These are phyloP conservation scores for Passer montanus DNA, from an alignment of 2,113 vertebrate species.

Conservation along the genomic window DNA sequence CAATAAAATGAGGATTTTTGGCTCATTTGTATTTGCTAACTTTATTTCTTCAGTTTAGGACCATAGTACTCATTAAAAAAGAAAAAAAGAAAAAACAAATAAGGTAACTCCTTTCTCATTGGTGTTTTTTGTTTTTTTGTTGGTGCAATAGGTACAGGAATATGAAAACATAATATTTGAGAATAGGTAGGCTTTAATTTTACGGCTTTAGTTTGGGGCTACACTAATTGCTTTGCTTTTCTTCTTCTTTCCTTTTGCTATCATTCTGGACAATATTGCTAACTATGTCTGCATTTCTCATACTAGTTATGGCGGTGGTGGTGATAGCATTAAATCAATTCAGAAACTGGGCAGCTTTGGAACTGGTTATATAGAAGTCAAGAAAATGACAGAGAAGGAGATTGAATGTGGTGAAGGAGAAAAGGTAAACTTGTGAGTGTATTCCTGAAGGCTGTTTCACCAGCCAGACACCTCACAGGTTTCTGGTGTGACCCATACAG, in stretches of 20 bases:
- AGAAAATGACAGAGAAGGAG: neutral
- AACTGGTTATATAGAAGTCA: neutral
- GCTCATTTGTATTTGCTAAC: neutral
- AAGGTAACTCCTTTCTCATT: neutral
- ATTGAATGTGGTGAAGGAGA: neutral
- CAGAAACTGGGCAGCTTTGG: neutral
- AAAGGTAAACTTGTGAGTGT: neutral
- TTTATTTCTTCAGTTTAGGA: neutral
- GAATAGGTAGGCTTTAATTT: neutral
- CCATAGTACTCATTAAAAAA: neutral
- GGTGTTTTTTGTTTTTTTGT: neutral
- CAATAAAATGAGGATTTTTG: neutral
- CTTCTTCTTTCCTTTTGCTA: neutral
- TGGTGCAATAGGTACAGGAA: neutral
- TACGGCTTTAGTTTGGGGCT: neutral
- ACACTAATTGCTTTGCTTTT: neutral
- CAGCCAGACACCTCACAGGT: neutral
- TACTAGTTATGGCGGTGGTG: neutral
- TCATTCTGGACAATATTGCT: neutral
- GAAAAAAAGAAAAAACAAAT: neutral
- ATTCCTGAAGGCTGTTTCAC: neutral
- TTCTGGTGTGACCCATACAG: neutral
- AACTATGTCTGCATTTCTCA: neutral
- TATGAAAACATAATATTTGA: neutral
- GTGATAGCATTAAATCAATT: neutral